A percentile compares a stretch with the other conserved stretches of the same genome.
Evolutionary conservation across 2,113 vertebrate genomes (phyloP).

Genomic region (Podocnemis expansa): DNA sequence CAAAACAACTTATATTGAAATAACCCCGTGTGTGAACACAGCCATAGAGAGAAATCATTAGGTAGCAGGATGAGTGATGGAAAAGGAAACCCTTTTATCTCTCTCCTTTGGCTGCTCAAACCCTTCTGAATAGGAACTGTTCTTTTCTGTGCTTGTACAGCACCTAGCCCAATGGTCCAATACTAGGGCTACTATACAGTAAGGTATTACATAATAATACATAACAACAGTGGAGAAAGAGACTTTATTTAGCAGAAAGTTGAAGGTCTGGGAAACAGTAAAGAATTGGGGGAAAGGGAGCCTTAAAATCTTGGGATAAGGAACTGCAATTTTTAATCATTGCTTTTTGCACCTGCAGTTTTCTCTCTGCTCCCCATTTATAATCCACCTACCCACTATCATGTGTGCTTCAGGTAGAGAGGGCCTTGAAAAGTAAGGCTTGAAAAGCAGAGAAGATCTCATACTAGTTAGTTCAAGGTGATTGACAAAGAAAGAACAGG

Average conservation of each 20-base stretch:
- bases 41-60: not conserved
- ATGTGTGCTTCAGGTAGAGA: no score
- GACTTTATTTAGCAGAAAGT: not conserved
- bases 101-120: not conserved
- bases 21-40: no score
- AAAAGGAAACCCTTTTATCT: not conserved
- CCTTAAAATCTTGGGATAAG: not conserved
- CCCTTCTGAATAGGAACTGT: not conserved
- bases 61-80: not conserved
- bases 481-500: not conserved
- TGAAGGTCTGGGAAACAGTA: not conserved
- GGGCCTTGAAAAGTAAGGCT: no score
- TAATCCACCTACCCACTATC: no score
- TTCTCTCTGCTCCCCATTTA: no score
- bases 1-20: no score
- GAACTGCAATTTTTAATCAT: no score
- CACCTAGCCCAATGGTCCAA: not conserved
- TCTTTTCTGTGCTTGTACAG: not conserved
- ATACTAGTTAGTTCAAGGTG: no score
- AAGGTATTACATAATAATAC: not conserved
- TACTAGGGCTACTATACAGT: not conserved
- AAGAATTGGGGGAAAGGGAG: not conserved
- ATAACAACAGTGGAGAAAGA: not conserved
- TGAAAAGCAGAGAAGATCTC: no score
- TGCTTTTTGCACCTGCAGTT: no score